Percentiles rank a stretch among this genome's conserved stretches.
Evolutionary conservation across 2,797 vertebrate genomes (phyloP).

Genomic region (Chaetophractus vellerosus): DNA sequence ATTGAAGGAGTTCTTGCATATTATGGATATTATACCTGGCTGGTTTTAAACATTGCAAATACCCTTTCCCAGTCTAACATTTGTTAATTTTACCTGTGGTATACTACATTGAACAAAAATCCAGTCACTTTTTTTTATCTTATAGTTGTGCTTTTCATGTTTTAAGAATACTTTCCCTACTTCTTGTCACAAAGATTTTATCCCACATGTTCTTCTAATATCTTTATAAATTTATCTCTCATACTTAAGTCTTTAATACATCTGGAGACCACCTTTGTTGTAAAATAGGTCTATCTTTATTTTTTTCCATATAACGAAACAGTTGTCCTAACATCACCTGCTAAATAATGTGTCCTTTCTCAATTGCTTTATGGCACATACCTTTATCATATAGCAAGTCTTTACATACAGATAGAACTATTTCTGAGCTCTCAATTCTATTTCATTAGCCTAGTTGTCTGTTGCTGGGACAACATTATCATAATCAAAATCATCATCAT

Average conservation of each 20-base stretch:
- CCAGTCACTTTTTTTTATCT: not conserved
- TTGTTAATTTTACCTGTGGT: conserved; percentile 23
- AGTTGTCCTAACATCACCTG: not conserved
- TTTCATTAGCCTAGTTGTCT: not conserved
- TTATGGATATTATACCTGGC: conserved; percentile 24
- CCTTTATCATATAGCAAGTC: not conserved
- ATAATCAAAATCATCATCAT: not conserved
- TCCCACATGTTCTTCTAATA: conserved; percentile 43
- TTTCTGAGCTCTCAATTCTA: not conserved
- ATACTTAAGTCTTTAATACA: not conserved
- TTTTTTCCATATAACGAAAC: conserved; percentile 35
- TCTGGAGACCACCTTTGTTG: not conserved
- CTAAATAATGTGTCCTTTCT: not conserved
- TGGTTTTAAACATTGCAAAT: conserved; percentile 35
- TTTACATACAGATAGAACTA: not conserved
- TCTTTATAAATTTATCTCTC: conserved; percentile 37
- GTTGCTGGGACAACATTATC: not conserved
- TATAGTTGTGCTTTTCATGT: not conserved
- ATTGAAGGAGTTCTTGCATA: conserved; percentile 24
- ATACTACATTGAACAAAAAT: conserved; percentile 16
- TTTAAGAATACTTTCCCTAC: conserved; percentile 1
- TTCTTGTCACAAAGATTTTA: conserved; percentile 11
- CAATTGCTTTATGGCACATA: not conserved
- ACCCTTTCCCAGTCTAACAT: not conserved
- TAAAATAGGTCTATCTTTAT: not conserved